A percentile compares a stretch with the other conserved stretches of the same genome.
Conservation (phyloP, 2,113 vertebrate genomes). For the Hypanus sabinus region DNA sequence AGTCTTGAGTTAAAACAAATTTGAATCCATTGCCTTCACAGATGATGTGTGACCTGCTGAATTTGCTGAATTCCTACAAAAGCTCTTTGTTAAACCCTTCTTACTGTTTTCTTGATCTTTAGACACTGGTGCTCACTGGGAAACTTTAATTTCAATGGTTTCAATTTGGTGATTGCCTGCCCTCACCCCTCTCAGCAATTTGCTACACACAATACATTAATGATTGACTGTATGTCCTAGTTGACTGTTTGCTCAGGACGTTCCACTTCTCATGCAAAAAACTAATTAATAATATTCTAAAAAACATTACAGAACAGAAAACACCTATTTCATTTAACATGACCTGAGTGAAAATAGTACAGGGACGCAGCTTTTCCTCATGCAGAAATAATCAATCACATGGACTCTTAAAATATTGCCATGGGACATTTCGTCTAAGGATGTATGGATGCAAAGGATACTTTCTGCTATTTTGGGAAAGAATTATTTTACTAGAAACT, state of each 20-base stretch:
- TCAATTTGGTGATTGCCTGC: neutral
- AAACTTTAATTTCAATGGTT: neutral
- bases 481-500: neutral
- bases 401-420: neutral
- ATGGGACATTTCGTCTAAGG: neutral
- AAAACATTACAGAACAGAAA: neutral
- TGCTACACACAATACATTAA: neutral
- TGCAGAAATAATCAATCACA: neutral
- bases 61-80: too few species aligned
- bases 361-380: neutral
- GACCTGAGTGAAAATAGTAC: neutral
- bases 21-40: too few species aligned
- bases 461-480: neutral
- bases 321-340: neutral
- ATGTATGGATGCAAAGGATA: neutral
- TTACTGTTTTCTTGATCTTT: neutral
- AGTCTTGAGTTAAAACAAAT: too few species aligned
- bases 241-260: neutral
- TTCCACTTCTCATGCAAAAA: neutral
- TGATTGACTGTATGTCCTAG: neutral
- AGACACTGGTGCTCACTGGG: neutral
- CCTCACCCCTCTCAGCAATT: neutral
- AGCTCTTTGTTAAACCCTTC: too few species aligned
- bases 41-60: too few species aligned
- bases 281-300: neutral